These are phyloP conservation scores for Acyrthosiphon pisum DNA, from an alignment of 1,140 invertebrate genomes.

Conservation along the genomic window DNA sequence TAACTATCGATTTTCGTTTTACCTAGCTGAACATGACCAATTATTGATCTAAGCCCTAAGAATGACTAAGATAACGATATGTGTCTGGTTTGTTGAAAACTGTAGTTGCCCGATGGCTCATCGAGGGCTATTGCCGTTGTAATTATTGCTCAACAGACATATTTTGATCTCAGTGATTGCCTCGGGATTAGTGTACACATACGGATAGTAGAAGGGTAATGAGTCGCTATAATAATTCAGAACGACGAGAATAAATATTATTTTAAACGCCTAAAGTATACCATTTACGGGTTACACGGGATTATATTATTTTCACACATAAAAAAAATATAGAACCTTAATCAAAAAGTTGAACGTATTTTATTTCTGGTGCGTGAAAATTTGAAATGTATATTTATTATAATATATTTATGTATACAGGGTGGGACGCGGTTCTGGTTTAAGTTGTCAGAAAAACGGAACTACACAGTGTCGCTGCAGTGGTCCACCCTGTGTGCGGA, in stretches of 20 bases:
- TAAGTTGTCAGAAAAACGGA: neutral
- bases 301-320: neutral
- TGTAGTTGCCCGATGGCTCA: no score
- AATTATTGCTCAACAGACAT: neutral
- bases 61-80: neutral
- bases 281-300: no score
- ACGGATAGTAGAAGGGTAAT: no score
- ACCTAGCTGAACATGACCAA: neutral
- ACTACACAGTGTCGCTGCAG: neutral
- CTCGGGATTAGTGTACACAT: neutral
- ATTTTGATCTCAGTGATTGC: neutral
- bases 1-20: neutral
- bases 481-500: no score
- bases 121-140: no score
- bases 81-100: no score
- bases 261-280: neutral
- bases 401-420: neutral
- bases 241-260: neutral
- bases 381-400: neutral
- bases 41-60: neutral
- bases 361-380: neutral
- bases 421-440: neutral
- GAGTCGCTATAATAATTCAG: neutral
- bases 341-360: constrained; percentile 1
- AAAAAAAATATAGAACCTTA: neutral